Evolutionary conservation across 2,797 vertebrate genomes (phyloP).

Genomic region (Limosa lapponica): DNA sequence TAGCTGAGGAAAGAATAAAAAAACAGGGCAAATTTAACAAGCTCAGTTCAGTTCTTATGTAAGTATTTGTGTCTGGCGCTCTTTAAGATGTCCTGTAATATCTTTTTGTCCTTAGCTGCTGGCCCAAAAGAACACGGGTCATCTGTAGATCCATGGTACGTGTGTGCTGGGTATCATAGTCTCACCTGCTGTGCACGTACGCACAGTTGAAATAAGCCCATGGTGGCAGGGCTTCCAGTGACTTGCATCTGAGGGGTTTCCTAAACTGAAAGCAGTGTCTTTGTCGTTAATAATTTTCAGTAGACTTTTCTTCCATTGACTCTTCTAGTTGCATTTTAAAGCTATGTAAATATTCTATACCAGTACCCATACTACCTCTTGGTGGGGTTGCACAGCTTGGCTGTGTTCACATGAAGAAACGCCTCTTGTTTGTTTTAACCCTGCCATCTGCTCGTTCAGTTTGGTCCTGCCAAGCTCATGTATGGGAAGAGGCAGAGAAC

Average conservation of each 20-base stretch:
- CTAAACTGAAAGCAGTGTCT: not conserved
- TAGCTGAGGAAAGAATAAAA: not conserved
- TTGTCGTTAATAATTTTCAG: not conserved
- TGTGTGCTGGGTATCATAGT: not conserved
- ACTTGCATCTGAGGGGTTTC: not conserved
- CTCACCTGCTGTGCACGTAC: rapidly evolving
- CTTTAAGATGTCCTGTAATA: not conserved
- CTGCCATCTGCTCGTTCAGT: not conserved
- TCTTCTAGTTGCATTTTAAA: not conserved
- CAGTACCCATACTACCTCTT: rapidly evolving
- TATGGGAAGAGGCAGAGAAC: not conserved
- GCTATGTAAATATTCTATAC: not conserved
- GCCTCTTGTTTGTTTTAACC: not conserved
- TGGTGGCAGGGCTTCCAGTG: not conserved
- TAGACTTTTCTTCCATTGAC: not conserved
- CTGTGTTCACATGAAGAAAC: not conserved
- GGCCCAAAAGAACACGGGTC: not conserved
- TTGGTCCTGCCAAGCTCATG: not conserved
- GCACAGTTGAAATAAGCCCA: not conserved
- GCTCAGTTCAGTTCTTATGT: not conserved
- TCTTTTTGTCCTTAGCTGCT: not conserved
- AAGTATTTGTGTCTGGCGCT: not conserved
- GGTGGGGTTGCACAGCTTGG: not conserved
- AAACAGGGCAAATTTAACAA: not conserved
- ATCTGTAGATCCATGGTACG: rapidly evolving